Percentiles rank a stretch among this genome's conserved stretches.
phyloP scores from a whole-genome alignment of 2,888 invertebrate species.

The Lochmaea capreae region DNA sequence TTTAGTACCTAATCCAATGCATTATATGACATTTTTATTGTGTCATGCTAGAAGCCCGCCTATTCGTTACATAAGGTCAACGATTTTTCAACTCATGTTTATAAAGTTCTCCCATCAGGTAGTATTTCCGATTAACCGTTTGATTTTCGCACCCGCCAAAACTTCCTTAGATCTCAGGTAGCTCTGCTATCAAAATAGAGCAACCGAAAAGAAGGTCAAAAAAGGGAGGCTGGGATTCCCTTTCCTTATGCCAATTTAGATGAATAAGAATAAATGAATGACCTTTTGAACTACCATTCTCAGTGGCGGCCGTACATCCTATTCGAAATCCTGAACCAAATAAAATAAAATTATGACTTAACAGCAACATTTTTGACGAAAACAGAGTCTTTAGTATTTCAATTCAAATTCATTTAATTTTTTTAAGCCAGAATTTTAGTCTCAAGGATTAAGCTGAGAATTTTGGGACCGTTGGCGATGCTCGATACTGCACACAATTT shows the following conservation, averaged over 20 bases:
- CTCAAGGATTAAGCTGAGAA: too few species aligned
- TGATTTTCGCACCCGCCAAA: conserved; percentile 59
- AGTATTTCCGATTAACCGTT: conserved; percentile 51
- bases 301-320: not conserved
- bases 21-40: not conserved
- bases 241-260: conserved; percentile 31
- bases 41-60: not conserved
- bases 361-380: not conserved
- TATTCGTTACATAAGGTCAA: conserved; percentile 13
- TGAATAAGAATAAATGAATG: conserved; percentile 39
- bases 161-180: conserved; percentile 60
- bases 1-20: not conserved
- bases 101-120: conserved; percentile 13
- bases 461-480: too few species aligned
- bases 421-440: too few species aligned
- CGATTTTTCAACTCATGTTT: conserved; percentile 10
- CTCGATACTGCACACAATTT: too few species aligned
- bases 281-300: conserved; percentile 32
- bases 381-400: too few species aligned
- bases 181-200: conserved; percentile 55
- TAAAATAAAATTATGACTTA: not conserved
- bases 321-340: conserved; percentile 7
- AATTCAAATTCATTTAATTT: too few species aligned
- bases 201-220: conserved; percentile 30
- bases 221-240: conserved; percentile 39